Evolutionary conservation across 2,888 invertebrate genomes (phyloP).

Genomic region (Apoda limacodes): DNA sequence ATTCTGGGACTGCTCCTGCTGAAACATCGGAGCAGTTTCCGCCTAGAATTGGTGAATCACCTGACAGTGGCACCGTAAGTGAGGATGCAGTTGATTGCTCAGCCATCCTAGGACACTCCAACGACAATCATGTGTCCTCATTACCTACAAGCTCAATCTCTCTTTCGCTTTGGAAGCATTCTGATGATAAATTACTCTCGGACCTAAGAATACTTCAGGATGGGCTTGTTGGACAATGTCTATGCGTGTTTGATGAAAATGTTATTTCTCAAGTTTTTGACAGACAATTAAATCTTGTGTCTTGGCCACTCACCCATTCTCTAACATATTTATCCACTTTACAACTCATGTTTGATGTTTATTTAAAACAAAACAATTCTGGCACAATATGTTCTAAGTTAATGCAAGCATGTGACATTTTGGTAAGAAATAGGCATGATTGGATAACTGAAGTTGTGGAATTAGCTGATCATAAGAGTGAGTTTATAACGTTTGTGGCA

Average conservation of each 20-base stretch:
- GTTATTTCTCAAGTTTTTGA: constrained; percentile 79
- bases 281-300: constrained; percentile 63
- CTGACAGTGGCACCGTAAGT: constrained; percentile 61
- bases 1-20: constrained; percentile 43
- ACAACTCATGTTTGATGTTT: constrained; percentile 86
- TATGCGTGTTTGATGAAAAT: constrained; percentile 81
- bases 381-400: constrained; percentile 86
- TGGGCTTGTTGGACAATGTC: constrained; percentile 79
- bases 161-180: constrained; percentile 41
- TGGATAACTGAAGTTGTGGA: constrained; percentile 87
- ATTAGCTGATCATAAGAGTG: constrained; percentile 81
- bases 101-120: constrained; percentile 44
- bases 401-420: constrained; percentile 82
- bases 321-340: constrained; percentile 86
- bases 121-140: constrained; percentile 38
- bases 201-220: constrained; percentile 73
- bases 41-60: constrained; percentile 54
- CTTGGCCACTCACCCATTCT: constrained; percentile 62
- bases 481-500: constrained; percentile 84
- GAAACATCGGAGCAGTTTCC: constrained; percentile 57
- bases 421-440: constrained; percentile 84
- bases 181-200: constrained; percentile 52
- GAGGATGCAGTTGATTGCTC: constrained; percentile 66
- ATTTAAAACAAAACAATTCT: constrained; percentile 84
- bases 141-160: constrained; percentile 54